These are phyloP conservation scores for Synanthedon tipuliformis DNA, from an alignment of 2,888 invertebrate species.

Conservation along the genomic window DNA sequence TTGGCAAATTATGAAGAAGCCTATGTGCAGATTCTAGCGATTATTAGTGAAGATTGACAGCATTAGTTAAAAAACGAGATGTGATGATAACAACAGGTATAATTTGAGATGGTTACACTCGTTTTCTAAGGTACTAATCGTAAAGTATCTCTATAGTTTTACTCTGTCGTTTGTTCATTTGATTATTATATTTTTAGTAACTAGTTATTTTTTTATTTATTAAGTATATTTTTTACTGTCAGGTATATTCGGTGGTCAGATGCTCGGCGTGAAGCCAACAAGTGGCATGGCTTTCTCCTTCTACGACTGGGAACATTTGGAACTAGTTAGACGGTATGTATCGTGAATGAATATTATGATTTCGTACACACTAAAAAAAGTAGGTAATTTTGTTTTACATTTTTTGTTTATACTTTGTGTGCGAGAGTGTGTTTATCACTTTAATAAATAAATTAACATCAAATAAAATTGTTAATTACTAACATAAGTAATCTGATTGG, in stretches of 20 bases:
- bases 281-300: slow-evolving; percentile 95
- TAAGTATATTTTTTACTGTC: slow-evolving; percentile 10
- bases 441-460: no score
- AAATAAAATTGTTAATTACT: no score
- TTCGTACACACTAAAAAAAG: background rate
- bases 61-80: no score
- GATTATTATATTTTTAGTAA: background rate
- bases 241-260: slow-evolving; percentile 91
- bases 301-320: slow-evolving; percentile 97
- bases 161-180: no score
- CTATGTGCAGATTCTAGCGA: no score
- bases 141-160: background rate
- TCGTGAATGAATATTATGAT: background rate
- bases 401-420: background rate
- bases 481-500: no score
- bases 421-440: no score
- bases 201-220: background rate
- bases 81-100: no score
- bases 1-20: background rate
- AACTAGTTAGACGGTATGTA: slow-evolving; percentile 78
- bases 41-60: no score
- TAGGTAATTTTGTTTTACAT: background rate
- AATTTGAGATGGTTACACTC: no score
- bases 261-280: slow-evolving; percentile 91
- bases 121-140: background rate